These are phyloP conservation scores for Chiroxiphia lanceolata DNA, from an alignment of 2,797 vertebrate species.

Conservation along the genomic window DNA sequence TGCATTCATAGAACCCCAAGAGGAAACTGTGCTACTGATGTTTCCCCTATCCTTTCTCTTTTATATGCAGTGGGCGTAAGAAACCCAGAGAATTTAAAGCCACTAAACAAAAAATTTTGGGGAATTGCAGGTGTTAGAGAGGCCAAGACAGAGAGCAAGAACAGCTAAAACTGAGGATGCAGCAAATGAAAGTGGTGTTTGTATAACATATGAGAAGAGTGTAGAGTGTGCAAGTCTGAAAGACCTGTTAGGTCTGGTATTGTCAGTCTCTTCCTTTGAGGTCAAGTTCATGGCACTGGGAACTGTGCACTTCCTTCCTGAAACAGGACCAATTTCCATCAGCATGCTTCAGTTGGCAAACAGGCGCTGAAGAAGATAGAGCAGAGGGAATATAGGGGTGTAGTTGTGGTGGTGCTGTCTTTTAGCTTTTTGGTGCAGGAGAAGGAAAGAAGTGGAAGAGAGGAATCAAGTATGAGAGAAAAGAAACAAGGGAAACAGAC, in stretches of 20 bases:
- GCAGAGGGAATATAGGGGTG: not conserved
- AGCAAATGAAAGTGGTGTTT: not conserved
- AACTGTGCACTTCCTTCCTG: not conserved
- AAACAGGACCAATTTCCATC: not conserved
- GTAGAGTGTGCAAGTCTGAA: not conserved
- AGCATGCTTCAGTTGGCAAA: not conserved
- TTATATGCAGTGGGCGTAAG: not conserved
- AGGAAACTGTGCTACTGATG: not conserved
- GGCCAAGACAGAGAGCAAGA: not conserved
- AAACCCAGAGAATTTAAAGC: not conserved
- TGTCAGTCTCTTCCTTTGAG: not conserved
- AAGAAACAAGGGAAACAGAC: not conserved
- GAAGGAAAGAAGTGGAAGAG: not conserved
- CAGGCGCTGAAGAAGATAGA: not conserved
- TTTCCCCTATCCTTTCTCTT: not conserved
- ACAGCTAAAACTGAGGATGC: not conserved
- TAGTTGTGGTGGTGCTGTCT: not conserved
- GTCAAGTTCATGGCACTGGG: not conserved
- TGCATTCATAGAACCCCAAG: not conserved
- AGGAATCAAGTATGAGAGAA: not conserved
- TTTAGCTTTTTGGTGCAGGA: not conserved
- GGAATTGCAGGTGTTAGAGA: not conserved
- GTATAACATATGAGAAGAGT: fast-evolving
- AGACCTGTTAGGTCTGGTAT: not conserved
- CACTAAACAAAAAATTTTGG: not conserved